Evolutionary conservation across 37 sponge, comb jelly and placozoan species (phyloP).

Genomic region (Ianthella basta): DNA sequence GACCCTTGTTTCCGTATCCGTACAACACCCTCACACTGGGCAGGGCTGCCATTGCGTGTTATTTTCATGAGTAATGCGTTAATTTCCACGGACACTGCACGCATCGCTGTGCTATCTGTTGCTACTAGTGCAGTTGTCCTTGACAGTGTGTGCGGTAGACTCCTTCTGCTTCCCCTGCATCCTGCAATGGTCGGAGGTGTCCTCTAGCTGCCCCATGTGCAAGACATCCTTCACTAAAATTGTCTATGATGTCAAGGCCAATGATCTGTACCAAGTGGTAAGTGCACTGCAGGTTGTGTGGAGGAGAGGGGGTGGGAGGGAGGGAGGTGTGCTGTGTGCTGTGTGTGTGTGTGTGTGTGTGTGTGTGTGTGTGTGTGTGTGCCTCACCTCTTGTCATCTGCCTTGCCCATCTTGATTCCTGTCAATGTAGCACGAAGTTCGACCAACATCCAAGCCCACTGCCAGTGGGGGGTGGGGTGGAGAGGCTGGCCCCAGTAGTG

Average conservation of each 20-base stretch:
- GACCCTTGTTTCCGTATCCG: conserved; percentile 87
- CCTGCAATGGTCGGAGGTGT: conserved; percentile 81
- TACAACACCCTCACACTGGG: neutral
- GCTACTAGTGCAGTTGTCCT: neutral
- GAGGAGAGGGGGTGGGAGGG: no score
- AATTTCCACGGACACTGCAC: no score
- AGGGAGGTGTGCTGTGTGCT: no score
- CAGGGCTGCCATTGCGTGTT: neutral
- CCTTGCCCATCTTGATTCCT: no score
- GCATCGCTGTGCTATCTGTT: no score
- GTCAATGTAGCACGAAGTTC: conserved; percentile 1
- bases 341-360: no score
- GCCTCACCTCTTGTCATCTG: no score
- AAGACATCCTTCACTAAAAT: conserved; percentile 66
- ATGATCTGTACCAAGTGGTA: conserved; percentile 31
- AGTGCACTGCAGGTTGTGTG: no score
- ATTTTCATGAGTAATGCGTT: no score
- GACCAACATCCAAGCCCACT: neutral
- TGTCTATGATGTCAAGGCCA: conserved; percentile 50
- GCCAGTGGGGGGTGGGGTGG: no score
- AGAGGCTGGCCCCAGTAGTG: neutral
- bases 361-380: no score
- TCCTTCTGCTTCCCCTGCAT: conserved; percentile 85
- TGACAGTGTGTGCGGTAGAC: neutral
- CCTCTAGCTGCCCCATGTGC: conserved; percentile 86